Conservation (phyloP, 2,797 vertebrate genomes). For the Alosa sapidissima region DNA sequence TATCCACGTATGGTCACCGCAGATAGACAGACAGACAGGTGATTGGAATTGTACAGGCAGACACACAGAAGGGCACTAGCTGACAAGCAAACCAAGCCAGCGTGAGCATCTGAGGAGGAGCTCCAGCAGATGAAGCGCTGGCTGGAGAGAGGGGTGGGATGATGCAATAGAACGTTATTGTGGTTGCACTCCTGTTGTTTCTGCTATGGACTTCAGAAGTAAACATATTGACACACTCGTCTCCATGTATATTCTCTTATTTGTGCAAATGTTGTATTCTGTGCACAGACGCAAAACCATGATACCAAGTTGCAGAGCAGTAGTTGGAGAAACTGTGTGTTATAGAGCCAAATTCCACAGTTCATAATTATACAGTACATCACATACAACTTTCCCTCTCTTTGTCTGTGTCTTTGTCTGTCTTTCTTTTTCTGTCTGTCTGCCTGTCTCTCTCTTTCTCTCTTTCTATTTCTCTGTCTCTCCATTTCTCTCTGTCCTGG, state of each 20-base stretch:
- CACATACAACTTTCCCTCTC: neutral
- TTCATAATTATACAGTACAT: neutral
- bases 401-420: neutral
- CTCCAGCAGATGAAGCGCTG: neutral
- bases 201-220: neutral
- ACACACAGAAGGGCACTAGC: neutral
- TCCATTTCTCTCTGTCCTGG: conserved; percentile 1
- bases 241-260: neutral
- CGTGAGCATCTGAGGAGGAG: neutral
- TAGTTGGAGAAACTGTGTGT: neutral
- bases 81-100: neutral
- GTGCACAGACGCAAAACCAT: no score
- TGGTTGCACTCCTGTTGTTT: neutral
- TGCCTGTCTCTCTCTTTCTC: neutral
- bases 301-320: no score
- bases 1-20: neutral
- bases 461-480: neutral
- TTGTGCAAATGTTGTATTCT: neutral
- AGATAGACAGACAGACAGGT: neutral
- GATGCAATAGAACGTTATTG: conserved; percentile 6
- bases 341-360: neutral
- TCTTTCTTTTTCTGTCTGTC: neutral
- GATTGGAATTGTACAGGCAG: neutral
- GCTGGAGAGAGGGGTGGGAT: neutral
- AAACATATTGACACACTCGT: neutral